Conservation (phyloP, 2,888 invertebrate genomes). For the Pseudoips prasinana region DNA sequence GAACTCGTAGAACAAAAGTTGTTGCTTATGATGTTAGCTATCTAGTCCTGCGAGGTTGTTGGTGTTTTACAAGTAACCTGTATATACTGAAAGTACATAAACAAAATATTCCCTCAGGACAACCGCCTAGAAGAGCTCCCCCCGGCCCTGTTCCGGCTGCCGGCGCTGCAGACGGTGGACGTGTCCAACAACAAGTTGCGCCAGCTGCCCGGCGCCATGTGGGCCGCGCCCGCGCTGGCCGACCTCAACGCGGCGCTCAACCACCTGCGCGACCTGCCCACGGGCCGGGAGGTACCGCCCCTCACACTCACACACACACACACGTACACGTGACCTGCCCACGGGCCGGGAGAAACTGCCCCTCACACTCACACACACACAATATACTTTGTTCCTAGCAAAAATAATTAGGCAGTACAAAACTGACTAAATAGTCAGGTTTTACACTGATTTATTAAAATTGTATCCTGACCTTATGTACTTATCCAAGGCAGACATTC, state of each 20-base stretch:
- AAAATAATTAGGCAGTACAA: too few species aligned
- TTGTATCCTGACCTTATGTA: too few species aligned
- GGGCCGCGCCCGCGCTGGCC: slow-evolving; percentile 92
- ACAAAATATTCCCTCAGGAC: slow-evolving; percentile 86
- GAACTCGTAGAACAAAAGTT: too few species aligned
- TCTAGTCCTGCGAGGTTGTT: too few species aligned
- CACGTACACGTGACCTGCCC: slow-evolving; percentile 89
- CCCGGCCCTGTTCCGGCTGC: slow-evolving; percentile 90
- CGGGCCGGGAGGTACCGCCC: slow-evolving; percentile 33
- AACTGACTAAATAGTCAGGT: neutral
- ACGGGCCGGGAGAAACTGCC: slow-evolving; percentile 32
- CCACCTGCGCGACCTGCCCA: slow-evolving; percentile 88
- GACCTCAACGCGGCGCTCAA: slow-evolving; percentile 96
- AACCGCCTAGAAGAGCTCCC: slow-evolving; percentile 93
- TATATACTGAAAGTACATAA: too few species aligned
- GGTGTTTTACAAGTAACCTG: too few species aligned
- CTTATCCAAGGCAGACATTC: too few species aligned
- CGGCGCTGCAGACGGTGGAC: slow-evolving; percentile 90
- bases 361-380: too few species aligned
- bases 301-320: too few species aligned
- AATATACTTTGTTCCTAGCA: too few species aligned
- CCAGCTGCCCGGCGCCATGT: slow-evolving; percentile 90
- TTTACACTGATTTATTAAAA: too few species aligned
- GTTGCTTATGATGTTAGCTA: too few species aligned
- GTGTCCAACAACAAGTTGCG: slow-evolving; percentile 97